These are phyloP conservation scores for Salticus scenicus DNA, from an alignment of 2,888 invertebrate genomes.

Conservation along the genomic window DNA sequence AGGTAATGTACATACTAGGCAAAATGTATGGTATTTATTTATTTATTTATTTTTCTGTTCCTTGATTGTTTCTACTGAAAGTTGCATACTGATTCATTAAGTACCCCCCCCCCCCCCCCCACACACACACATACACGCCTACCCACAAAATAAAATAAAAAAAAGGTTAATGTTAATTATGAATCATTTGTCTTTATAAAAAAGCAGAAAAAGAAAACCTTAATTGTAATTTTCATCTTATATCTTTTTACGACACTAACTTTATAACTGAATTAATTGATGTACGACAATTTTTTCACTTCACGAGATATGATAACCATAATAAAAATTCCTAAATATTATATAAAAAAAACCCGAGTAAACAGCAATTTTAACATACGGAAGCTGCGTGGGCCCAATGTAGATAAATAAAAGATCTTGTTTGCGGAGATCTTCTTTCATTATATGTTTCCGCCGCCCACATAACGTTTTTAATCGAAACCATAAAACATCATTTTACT, in stretches of 20 bases:
- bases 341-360: background rate
- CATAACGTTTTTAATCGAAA: background rate
- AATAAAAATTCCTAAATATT: too few species aligned
- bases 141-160: background rate
- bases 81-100: too few species aligned
- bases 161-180: background rate
- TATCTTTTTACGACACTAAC: too few species aligned
- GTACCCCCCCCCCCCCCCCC: background rate
- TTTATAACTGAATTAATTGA: too few species aligned
- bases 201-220: background rate
- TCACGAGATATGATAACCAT: too few species aligned
- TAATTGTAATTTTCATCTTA: too few species aligned
- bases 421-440: constrained; percentile 5
- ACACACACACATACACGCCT: background rate
- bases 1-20: too few species aligned
- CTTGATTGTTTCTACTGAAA: too few species aligned
- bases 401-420: constrained; percentile 8
- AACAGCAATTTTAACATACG: background rate
- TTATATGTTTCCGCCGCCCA: constrained; percentile 13
- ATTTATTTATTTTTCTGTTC: too few species aligned
- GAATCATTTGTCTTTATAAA: background rate
- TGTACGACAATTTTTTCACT: too few species aligned
- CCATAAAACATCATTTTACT: background rate
- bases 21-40: too few species aligned
- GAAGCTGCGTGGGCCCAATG: background rate